Base-by-base conservation (phyloP, 2,113 vertebrate genomes). In the Muntiacus reevesi region DNA sequence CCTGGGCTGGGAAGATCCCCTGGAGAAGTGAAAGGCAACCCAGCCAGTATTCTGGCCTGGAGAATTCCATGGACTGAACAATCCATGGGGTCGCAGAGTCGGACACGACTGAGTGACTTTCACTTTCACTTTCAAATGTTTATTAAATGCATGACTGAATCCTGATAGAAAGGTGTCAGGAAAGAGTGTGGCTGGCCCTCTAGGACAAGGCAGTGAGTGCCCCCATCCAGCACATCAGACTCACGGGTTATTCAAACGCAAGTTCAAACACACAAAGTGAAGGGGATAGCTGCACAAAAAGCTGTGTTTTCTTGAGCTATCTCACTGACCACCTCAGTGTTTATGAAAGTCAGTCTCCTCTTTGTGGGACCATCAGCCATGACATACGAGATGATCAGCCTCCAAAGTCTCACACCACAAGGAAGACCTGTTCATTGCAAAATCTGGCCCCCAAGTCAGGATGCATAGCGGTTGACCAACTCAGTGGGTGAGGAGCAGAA, bases 81-180 rank as follows among this genome's bases (percentile, higher is more conserved):
- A 17, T 67, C 8, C 64, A 36, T 19, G 9, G n/a, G 17, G 33
- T 12, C 36, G 10, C 67, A 40, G 36, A 71, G 19, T 71, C 2
- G 0, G n/a, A 71, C 5, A 36, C 11, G n/a, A 23, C n/a, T 23
- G 67, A 12, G 19, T 0, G 10, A 23, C n/a, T 23, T 71, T 71
- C 67, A 12, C 33, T 36, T 40, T 40, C 67, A 40, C 67, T 71
- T 40, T 40, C 67, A 40, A n/a, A 83, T 87, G 40, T 90, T 89
- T 40, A 84, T 43, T 43, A 95, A 59, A 9, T 43, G 3, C 19
- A 47, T 89, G 64, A 94, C 36, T 43, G 54, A 79, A 88, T 55
- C 36, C n/a, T 91, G 76, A 91, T 27, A 90, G 83, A 81, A 84
- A 87, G 91, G 19, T 64, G n/a, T 43, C 40, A 59, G 5, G 67